Conservation (phyloP, 2,797 vertebrate genomes). For the Crocidura indochinensis region DNA sequence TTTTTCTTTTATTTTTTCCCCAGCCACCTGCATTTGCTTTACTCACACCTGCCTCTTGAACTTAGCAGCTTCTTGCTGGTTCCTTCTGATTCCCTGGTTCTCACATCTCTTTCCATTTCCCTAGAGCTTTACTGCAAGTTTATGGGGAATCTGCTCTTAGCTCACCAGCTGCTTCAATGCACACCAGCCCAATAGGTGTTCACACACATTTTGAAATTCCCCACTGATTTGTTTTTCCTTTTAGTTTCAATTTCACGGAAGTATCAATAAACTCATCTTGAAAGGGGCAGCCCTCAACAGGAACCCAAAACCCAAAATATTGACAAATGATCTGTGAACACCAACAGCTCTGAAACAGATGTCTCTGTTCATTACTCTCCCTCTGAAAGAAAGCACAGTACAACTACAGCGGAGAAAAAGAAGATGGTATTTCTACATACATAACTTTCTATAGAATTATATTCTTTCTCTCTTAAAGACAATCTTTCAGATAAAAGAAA, state of each 20-base stretch:
- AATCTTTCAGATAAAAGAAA: background rate
- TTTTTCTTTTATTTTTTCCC: background rate
- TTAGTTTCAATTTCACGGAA: conserved; percentile 69
- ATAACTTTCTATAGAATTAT: background rate
- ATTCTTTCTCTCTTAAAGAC: background rate
- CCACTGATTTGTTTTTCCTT: conserved; percentile 73
- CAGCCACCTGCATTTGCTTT: background rate
- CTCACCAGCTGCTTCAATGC: conserved; percentile 26
- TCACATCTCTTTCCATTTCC: conserved; percentile 19
- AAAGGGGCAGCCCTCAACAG: conserved; percentile 59
- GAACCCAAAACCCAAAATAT: conserved; percentile 54
- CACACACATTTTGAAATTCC: conserved; percentile 69
- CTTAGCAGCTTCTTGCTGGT: background rate
- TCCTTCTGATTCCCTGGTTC: background rate
- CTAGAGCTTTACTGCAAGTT: background rate
- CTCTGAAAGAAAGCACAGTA: background rate
- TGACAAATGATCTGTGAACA: conserved; percentile 63
- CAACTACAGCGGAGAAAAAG: background rate
- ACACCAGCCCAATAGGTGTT: conserved; percentile 27
- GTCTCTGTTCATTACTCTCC: conserved; percentile 25
- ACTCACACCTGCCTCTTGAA: background rate
- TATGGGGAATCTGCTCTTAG: conserved; percentile 27
- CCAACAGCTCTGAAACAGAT: conserved; percentile 22
- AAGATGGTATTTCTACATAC: background rate
- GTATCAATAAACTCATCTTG: conserved; percentile 75